Evolutionary conservation across 2,888 invertebrate genomes (phyloP).

Genomic region (Entomobrya multifasciata): DNA sequence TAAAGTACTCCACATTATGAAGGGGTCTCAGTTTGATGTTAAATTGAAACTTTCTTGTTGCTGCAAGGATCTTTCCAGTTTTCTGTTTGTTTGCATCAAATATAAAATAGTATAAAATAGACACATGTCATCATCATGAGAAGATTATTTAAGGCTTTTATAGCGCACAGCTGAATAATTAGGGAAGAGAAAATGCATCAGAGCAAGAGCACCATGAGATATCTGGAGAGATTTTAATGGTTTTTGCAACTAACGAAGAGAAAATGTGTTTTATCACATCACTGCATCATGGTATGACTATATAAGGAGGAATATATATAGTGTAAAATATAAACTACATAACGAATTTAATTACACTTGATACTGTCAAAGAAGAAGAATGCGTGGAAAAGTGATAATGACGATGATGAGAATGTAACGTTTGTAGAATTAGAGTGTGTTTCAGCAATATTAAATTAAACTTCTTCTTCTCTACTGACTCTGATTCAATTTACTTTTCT

Average conservation of each 20-base stretch:
- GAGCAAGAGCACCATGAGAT: not conserved
- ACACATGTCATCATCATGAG: slow-evolving; percentile 2
- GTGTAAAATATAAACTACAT: too few species aligned
- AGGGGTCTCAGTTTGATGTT: slow-evolving; percentile 74
- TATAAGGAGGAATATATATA: too few species aligned
- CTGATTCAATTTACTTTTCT: slow-evolving; percentile 5
- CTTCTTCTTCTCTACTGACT: slow-evolving; percentile 7
- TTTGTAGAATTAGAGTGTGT: not conserved
- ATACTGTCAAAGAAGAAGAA: not conserved
- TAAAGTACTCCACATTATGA: slow-evolving; percentile 72
- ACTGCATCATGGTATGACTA: not conserved
- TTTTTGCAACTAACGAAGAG: too few species aligned
- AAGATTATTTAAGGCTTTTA: not conserved
- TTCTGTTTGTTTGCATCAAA: slow-evolving; percentile 54
- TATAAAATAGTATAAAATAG: not conserved
- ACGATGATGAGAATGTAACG: not conserved
- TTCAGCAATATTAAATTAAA: slow-evolving; percentile 25
- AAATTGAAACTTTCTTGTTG: slow-evolving; percentile 72
- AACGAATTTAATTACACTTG: slow-evolving; percentile 46
- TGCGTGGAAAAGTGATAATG: not conserved
- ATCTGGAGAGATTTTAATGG: not conserved
- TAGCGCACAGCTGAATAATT: not conserved
- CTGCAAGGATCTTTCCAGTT: slow-evolving; percentile 72
- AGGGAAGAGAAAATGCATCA: not conserved
- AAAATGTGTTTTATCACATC: not conserved